phyloP scores from a whole-genome alignment of 1,140 invertebrate genomes.

The Ditylenchus dipsaci region DNA sequence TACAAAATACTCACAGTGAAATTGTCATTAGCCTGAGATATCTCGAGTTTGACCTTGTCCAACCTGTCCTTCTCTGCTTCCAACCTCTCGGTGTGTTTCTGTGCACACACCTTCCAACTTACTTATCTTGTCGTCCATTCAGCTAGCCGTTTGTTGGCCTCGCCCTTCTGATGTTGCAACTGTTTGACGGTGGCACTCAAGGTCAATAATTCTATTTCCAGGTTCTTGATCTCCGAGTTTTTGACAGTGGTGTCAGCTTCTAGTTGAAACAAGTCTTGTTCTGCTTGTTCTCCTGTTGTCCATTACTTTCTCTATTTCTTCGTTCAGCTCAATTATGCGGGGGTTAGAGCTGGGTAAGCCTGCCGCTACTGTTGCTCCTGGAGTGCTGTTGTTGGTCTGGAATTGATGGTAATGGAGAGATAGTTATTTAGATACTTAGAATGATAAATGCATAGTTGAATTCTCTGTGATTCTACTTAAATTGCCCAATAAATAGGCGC shows the following conservation, averaged over 20 bases:
- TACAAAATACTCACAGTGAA: slow-evolving; percentile 22
- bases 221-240: slow-evolving; percentile 45
- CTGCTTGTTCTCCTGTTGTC: slow-evolving; percentile 41
- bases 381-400: too few species aligned
- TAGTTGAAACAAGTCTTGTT: slow-evolving; percentile 44
- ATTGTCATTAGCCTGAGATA: slow-evolving; percentile 36
- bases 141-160: slow-evolving; percentile 88
- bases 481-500: too few species aligned
- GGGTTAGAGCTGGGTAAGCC: slow-evolving; percentile 21
- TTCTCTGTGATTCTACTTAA: too few species aligned
- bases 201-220: slow-evolving; percentile 68
- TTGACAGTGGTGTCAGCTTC: slow-evolving; percentile 46
- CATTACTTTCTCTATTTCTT: slow-evolving; percentile 27
- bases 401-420: too few species aligned
- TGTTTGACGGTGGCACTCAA: slow-evolving; percentile 87
- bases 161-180: slow-evolving; percentile 89
- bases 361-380: not conserved
- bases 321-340: slow-evolving; percentile 38
- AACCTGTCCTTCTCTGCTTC: slow-evolving; percentile 37
- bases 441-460: too few species aligned
- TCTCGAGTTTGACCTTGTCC: slow-evolving; percentile 26
- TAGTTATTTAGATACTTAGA: too few species aligned
- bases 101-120: slow-evolving; percentile 67
- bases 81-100: slow-evolving; percentile 21
- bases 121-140: slow-evolving; percentile 70